These are phyloP conservation scores for Drosophila ochracea DNA, from an alignment of 2,888 invertebrate genomes.

Conservation along the genomic window DNA sequence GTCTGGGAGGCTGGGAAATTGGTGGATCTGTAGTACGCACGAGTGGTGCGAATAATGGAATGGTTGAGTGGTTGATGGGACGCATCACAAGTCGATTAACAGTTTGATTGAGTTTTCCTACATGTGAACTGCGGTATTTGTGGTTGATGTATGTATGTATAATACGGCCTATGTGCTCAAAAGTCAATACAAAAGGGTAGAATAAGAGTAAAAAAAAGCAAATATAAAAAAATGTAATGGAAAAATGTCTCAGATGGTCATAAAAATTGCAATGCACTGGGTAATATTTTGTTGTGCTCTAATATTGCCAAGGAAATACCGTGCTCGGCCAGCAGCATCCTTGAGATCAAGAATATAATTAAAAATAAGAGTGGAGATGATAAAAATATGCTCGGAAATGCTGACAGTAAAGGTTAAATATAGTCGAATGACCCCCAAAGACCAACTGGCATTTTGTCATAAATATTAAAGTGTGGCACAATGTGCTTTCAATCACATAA, in stretches of 20 bases:
- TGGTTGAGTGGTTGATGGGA: neutral
- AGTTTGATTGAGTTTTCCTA: slow-evolving; percentile 74
- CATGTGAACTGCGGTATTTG: slow-evolving; percentile 67
- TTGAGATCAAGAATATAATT: slow-evolving; percentile 39
- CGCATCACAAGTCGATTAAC: slow-evolving; percentile 69
- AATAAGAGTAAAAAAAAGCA: slow-evolving; percentile 12
- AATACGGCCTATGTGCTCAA: slow-evolving; percentile 62
- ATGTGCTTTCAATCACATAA: slow-evolving; percentile 67
- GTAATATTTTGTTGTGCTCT: slow-evolving; percentile 32
- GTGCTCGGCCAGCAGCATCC: slow-evolving; percentile 17
- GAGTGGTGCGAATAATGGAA: slow-evolving; percentile 6
- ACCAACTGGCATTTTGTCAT: slow-evolving; percentile 75
- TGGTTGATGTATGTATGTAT: slow-evolving; percentile 46
- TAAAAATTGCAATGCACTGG: slow-evolving; percentile 43
- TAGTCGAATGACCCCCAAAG: slow-evolving; percentile 34
- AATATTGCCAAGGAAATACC: slow-evolving; percentile 36
- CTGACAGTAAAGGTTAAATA: slow-evolving; percentile 35
- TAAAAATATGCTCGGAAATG: slow-evolving; percentile 20
- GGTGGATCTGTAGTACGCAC: slow-evolving; percentile 24
- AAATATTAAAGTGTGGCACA: slow-evolving; percentile 78
- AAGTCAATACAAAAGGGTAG: slow-evolving; percentile 63
- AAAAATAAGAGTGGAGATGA: slow-evolving; percentile 15
- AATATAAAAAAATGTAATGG: slow-evolving; percentile 51
- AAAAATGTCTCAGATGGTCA: slow-evolving; percentile 65
- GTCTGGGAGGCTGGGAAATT: neutral